These are phyloP conservation scores for Melanocharis versteri DNA, from an alignment of 2,113 vertebrate species.

Conservation along the genomic window DNA sequence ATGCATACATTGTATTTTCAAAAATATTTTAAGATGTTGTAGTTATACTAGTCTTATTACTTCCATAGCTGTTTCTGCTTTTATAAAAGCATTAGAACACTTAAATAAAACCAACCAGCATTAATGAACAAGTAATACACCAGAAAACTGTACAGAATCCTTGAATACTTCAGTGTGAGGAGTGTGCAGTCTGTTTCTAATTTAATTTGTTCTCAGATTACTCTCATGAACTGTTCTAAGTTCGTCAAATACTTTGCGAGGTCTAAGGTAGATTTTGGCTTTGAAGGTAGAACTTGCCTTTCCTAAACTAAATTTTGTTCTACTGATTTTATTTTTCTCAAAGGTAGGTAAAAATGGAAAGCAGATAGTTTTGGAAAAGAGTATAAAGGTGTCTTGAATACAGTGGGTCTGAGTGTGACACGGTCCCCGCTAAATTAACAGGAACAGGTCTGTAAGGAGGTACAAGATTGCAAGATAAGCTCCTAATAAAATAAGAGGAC, in stretches of 20 bases:
- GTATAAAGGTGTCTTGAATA: neutral
- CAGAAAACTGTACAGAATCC: neutral
- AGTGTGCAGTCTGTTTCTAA: neutral
- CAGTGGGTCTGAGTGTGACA: neutral
- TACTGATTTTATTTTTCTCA: neutral
- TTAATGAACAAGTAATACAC: neutral
- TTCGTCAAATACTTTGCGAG: neutral
- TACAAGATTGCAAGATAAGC: neutral
- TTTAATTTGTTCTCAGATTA: neutral
- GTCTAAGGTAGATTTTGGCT: neutral
- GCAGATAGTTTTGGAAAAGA: neutral
- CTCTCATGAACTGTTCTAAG: neutral
- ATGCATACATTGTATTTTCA: neutral
- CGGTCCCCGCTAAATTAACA: neutral
- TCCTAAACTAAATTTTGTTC: neutral
- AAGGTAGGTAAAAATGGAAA: neutral
- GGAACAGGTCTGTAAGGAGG: neutral
- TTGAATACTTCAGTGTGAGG: neutral
- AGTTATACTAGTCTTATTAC: neutral
- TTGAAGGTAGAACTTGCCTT: neutral
- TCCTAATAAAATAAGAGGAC: neutral
- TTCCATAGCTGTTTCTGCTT: neutral
- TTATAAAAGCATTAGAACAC: neutral
- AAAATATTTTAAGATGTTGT: neutral
- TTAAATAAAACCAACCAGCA: neutral